phyloP scores from a whole-genome alignment of 2,888 invertebrate genomes.

The Arge pagana region DNA sequence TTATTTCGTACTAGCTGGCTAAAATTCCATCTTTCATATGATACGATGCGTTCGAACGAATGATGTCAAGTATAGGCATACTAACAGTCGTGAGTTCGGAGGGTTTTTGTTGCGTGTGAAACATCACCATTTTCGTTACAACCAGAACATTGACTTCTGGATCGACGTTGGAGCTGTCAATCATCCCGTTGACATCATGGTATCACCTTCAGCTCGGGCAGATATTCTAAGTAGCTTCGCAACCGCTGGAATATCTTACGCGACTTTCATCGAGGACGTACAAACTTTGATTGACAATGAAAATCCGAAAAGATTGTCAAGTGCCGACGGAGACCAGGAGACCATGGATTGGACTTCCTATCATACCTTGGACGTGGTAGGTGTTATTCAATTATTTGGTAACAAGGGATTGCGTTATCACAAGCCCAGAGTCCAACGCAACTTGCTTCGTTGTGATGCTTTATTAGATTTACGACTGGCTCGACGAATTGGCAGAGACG shows the following conservation, averaged over 20 bases:
- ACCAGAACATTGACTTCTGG: constrained; percentile 26
- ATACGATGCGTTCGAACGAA: too few relatives aligned
- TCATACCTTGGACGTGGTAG: constrained; percentile 12
- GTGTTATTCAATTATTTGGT: too few relatives aligned
- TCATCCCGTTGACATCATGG: constrained; percentile 20
- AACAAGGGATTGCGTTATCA: too few relatives aligned
- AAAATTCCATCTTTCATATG: too few relatives aligned
- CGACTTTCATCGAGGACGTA: constrained; percentile 20
- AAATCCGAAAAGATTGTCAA: neutral
- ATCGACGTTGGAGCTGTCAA: constrained; percentile 7
- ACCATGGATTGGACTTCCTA: constrained; percentile 15
- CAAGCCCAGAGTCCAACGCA: too few relatives aligned
- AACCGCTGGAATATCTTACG: constrained; percentile 12
- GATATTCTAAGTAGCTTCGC: constrained; percentile 14
- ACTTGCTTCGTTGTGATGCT: constrained; percentile 22
- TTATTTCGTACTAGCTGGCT: too few relatives aligned
- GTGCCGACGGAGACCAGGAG: neutral
- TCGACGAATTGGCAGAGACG: constrained; percentile 56
- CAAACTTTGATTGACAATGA: constrained; percentile 13
- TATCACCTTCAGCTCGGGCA: constrained; percentile 11
- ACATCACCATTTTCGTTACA: too few relatives aligned
- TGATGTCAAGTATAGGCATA: neutral
- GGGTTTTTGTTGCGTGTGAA: neutral
- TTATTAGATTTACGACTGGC: constrained; percentile 63
- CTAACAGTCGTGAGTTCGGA: neutral